phyloP scores from a whole-genome alignment of 2,888 invertebrate species.

The Plusia festucae region DNA sequence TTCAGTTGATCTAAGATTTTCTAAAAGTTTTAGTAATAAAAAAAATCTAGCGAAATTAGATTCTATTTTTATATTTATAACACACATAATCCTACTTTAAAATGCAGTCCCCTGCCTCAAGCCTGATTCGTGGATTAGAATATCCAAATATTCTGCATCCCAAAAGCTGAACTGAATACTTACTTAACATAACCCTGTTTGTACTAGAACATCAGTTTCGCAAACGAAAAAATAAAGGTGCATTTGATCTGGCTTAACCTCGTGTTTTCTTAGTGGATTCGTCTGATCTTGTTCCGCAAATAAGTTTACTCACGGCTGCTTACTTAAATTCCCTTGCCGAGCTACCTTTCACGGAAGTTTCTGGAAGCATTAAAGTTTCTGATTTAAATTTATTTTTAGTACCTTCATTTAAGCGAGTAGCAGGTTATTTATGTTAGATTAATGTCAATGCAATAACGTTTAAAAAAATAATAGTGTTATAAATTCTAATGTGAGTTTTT shows the following conservation, averaged over 20 bases:
- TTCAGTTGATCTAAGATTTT: no score
- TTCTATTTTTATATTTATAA: no score
- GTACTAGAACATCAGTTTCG: slow-evolving; percentile 17
- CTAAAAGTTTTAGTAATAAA: no score
- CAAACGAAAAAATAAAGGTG: slow-evolving; percentile 34
- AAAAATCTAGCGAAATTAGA: no score
- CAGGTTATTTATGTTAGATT: not conserved
- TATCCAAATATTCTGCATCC: not conserved
- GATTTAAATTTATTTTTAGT: slow-evolving; percentile 26
- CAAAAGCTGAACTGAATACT: not conserved
- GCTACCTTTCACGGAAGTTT: slow-evolving; percentile 26
- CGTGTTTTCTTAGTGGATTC: slow-evolving; percentile 34
- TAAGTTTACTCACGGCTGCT: slow-evolving; percentile 47
- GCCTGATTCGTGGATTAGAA: no score
- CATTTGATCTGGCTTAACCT: slow-evolving; percentile 39
- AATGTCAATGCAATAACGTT: not conserved
- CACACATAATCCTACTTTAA: no score
- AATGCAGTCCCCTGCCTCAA: no score
- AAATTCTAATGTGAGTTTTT: no score
- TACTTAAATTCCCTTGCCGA: slow-evolving; percentile 44
- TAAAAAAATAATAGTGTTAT: not conserved
- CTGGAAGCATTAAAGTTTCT: slow-evolving; percentile 23
- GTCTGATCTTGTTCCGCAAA: slow-evolving; percentile 43
- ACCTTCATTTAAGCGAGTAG: not conserved
- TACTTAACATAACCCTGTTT: not conserved